Conservation (phyloP, 2,797 vertebrate genomes). For the Betta splendens region DNA sequence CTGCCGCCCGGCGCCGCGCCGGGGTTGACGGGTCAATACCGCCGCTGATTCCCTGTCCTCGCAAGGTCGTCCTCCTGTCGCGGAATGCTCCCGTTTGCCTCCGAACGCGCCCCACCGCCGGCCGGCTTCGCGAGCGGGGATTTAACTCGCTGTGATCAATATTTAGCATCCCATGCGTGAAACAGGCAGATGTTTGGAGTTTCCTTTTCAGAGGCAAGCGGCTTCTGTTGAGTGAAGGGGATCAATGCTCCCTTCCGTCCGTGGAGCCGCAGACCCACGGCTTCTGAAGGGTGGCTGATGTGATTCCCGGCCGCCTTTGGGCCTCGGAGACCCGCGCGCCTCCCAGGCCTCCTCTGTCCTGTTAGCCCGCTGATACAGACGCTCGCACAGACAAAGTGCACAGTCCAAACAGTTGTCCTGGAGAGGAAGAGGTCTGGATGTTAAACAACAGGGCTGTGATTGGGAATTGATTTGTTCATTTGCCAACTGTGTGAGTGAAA, state of each 20-base stretch:
- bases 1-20: slow-evolving; percentile 46
- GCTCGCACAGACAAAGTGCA: slow-evolving; percentile 69
- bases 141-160: slow-evolving; percentile 92
- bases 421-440: slow-evolving; percentile 78
- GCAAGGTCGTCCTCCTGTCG: slow-evolving; percentile 68
- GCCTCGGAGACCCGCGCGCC: slow-evolving; percentile 69
- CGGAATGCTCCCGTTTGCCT: slow-evolving; percentile 78
- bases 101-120: slow-evolving; percentile 72
- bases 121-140: slow-evolving; percentile 77
- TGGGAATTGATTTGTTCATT: slow-evolving; percentile 86
- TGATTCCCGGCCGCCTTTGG: slow-evolving; percentile 59
- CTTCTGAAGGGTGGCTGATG: slow-evolving; percentile 78
- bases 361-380: slow-evolving; percentile 76
- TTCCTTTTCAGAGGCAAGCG: slow-evolving; percentile 87
- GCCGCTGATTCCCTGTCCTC: slow-evolving; percentile 66
- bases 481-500: slow-evolving; percentile 81
- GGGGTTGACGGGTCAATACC: slow-evolving; percentile 70
- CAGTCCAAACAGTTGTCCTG: slow-evolving; percentile 77
- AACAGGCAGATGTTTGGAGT: slow-evolving; percentile 97
- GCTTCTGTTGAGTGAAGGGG: slow-evolving; percentile 88
- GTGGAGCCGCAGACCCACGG: slow-evolving; percentile 63
- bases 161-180: slow-evolving; percentile 96
- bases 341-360: slow-evolving; percentile 72
- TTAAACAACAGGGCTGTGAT: slow-evolving; percentile 84
- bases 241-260: slow-evolving; percentile 87